phyloP scores from a whole-genome alignment of 2,888 invertebrate species.

The Elysia crispata region DNA sequence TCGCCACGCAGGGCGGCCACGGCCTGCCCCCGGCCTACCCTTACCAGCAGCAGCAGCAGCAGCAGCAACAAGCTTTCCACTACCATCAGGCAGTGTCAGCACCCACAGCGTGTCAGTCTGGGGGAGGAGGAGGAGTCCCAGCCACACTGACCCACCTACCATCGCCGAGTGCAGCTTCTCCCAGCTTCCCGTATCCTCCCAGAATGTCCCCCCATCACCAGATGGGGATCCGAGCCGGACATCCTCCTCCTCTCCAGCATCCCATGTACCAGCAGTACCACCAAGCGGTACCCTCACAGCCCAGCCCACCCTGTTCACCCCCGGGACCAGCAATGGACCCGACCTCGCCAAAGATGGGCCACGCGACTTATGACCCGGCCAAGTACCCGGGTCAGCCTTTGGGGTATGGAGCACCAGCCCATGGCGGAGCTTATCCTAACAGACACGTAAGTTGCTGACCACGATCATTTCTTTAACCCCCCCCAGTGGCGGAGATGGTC shows the following conservation, averaged over 20 bases:
- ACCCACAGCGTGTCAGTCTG: background rate
- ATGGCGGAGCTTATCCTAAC: too few relatives aligned
- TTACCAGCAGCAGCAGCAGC: conserved; percentile 21
- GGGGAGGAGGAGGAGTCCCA: background rate
- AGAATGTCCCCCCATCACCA: background rate
- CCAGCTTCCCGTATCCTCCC: background rate
- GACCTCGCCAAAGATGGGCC: too few relatives aligned
- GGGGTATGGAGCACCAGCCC: too few relatives aligned
- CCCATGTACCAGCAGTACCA: background rate
- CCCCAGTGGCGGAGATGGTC: too few relatives aligned
- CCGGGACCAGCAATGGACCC: background rate
- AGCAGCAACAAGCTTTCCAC: background rate
- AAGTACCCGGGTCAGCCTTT: too few relatives aligned
- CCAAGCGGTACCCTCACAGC: background rate
- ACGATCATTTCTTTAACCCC: too few relatives aligned
- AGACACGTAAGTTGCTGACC: too few relatives aligned
- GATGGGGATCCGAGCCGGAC: background rate
- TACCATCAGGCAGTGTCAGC: background rate
- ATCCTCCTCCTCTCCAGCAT: background rate
- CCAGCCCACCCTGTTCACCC: background rate
- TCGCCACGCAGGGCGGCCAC: conserved; percentile 44
- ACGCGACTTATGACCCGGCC: too few relatives aligned
- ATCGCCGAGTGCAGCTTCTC: background rate
- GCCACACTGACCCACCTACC: background rate
- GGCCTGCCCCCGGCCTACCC: conserved; percentile 43